Percentiles rank a stretch among this genome's conserved stretches.
Evolutionary conservation across 2,888 invertebrate genomes (phyloP).

Genomic region (Diabrotica balteata): DNA sequence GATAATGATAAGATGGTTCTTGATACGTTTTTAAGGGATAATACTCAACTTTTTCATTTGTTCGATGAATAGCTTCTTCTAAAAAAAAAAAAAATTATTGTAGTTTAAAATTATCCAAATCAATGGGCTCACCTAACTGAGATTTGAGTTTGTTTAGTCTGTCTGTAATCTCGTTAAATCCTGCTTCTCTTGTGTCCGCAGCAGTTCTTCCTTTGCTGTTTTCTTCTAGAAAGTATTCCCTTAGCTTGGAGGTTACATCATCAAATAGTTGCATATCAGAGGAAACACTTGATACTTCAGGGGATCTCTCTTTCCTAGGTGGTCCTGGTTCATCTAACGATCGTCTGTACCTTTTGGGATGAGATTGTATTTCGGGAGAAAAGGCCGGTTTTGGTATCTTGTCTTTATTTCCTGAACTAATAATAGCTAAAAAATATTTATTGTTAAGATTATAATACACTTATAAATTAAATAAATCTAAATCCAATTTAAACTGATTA

Average conservation of each 20-base stretch:
- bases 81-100: slow-evolving; percentile 23
- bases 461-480: no score
- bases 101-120: slow-evolving; percentile 12
- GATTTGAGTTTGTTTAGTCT: slow-evolving; percentile 47
- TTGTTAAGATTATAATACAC: no score
- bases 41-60: neutral
- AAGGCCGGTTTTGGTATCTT: neutral
- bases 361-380: neutral
- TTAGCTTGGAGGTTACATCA: slow-evolving; percentile 23
- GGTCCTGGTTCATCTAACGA: slow-evolving; percentile 10
- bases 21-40: slow-evolving; percentile 16
- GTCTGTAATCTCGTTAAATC: slow-evolving; percentile 39
- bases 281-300: no score
- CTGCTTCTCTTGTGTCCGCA: neutral
- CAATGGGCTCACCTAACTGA: slow-evolving; percentile 53
- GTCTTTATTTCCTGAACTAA: neutral
- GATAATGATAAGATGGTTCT: neutral
- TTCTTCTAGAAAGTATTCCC: slow-evolving; percentile 23
- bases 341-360: slow-evolving; percentile 8
- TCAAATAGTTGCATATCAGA: slow-evolving; percentile 23
- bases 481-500: no score
- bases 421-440: neutral
- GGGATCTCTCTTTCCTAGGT: neutral
- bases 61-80: slow-evolving; percentile 1
- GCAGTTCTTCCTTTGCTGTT: slow-evolving; percentile 14